A percentile compares a stretch with the other conserved stretches of the same genome.
Evolutionary conservation across 2,113 vertebrate species (phyloP).

Genomic region (Rattus rattus): DNA sequence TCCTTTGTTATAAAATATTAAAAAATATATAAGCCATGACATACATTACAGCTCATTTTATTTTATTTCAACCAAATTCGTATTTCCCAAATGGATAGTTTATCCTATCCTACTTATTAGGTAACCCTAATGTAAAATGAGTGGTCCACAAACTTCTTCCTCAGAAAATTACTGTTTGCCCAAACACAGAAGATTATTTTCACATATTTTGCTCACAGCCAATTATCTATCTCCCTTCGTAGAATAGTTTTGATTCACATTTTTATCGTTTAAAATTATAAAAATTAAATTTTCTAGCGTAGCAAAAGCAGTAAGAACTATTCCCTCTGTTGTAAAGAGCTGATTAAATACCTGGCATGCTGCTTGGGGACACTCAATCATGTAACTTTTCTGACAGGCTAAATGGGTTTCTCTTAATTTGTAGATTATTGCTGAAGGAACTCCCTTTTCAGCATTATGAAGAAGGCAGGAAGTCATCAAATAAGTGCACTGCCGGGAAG

Average conservation of each 20-base stretch:
- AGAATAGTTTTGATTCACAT: not conserved
- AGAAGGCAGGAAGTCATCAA: slow-evolving; percentile 78
- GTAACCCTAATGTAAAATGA: not conserved
- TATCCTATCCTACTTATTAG: not conserved
- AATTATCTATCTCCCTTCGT: not conserved
- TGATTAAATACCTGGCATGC: slow-evolving; percentile 62
- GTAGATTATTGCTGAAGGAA: slow-evolving; percentile 75
- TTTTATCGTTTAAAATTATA: slow-evolving; percentile 10
- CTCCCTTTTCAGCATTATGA: slow-evolving; percentile 73
- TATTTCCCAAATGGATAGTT: not conserved
- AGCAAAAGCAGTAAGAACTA: not conserved
- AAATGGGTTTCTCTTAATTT: slow-evolving; percentile 78
- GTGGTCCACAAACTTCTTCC: not conserved
- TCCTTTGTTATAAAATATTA: not conserved
- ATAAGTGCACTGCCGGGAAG: slow-evolving; percentile 74
- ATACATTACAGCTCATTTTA: slow-evolving; percentile 17
- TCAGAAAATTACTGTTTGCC: not conserved
- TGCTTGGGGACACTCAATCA: slow-evolving; percentile 25
- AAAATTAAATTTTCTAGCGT: slow-evolving; percentile 33
- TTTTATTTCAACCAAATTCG: not conserved
- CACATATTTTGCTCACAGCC: not conserved
- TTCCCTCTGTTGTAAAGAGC: slow-evolving; percentile 2
- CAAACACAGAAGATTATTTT: not conserved
- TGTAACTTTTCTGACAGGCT: slow-evolving; percentile 72
- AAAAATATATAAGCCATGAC: not conserved